Base-by-base conservation (phyloP, 2,888 invertebrate species). In the Coremacera marginata region DNA sequence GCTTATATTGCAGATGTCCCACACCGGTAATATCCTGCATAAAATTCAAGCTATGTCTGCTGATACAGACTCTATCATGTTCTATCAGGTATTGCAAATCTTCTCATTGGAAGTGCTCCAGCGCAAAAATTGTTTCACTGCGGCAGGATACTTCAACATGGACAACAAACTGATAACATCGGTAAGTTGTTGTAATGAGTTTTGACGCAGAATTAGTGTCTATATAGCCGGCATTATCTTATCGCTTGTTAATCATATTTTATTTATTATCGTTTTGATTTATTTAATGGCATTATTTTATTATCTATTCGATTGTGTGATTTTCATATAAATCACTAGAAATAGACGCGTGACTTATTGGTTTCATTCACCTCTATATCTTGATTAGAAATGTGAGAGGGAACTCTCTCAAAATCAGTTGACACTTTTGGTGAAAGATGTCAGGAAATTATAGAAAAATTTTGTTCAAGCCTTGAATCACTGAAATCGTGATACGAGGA, bases 161-260 rank as follows among this genome's bases (percentile, higher is more conserved):
- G 82, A 86, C 62, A 84, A 83, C 51, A 85, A 85, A 77, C 75
- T 86, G 16, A 84, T 86, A 34, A 86, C 86, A 51, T 86, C 86
- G 76, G 86, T 85, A 70, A 67, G 79, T 57, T 44, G 9, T 68
- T 55, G 14, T 52, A 16, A 49, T 49, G 44, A 16, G n/a, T 27
- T 70, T 19, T 52, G 27, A 3, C 22, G 5, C 8, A 22, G 37
- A 63, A 73, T 51, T 34, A 27, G 5, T 57, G 44, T 63, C 78
- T 0, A 9, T n/a, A 14, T 3, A 31, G 37, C 5, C 25, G 0
- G 34, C 16, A 44, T 25, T 34, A 27, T 4, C 34, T 34, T 37
- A 49, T 25, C 52, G 27, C 63, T 7, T 11, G 8, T 44, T 44
- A 44, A 44, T 44, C 14, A 44, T 2, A 2, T 7, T 2, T 2